phyloP scores from a whole-genome alignment of 1,140 invertebrate species.

The Ericerus pela region DNA sequence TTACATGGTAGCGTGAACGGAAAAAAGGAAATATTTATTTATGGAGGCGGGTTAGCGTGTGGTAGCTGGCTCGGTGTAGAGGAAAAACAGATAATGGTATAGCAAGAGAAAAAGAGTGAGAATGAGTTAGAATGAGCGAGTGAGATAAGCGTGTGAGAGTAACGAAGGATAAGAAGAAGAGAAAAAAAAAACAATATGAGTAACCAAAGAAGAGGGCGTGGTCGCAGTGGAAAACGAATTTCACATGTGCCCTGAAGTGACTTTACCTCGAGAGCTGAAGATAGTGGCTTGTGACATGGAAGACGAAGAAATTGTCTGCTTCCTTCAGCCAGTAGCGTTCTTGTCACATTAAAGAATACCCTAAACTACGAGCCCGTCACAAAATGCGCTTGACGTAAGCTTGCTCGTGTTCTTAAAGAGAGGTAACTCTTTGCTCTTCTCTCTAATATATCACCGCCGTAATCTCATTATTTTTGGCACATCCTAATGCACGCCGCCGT shows the following conservation, averaged over 20 bases:
- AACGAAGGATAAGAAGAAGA: too few relatives aligned
- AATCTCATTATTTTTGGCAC: conserved; percentile 11
- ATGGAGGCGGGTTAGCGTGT: too few relatives aligned
- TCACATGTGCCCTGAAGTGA: conserved; percentile 7
- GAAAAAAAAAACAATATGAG: too few relatives aligned
- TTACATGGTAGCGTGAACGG: too few relatives aligned
- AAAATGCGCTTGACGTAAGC: conserved; percentile 10
- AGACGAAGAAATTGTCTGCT: conserved; percentile 9
- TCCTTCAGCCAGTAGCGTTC: conserved; percentile 3
- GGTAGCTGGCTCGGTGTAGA: too few relatives aligned
- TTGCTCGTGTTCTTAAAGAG: conserved; percentile 8
- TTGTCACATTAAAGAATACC: conserved; percentile 9
- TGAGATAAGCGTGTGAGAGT: too few relatives aligned
- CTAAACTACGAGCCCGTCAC: conserved; percentile 1
- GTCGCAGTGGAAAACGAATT: conserved; percentile 3
- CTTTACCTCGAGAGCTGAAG: conserved; percentile 1
- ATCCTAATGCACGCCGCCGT: conserved; percentile 2
- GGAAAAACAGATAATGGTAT: too few relatives aligned
- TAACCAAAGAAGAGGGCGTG: too few relatives aligned
- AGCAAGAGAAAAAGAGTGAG: too few relatives aligned
- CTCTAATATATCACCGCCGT: conserved; percentile 11
- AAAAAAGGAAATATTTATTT: too few relatives aligned
- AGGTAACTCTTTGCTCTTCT: conserved; percentile 5
- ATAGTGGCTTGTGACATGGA: conserved; percentile 8
- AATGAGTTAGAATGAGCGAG: too few relatives aligned